A percentile compares a stretch with the other conserved stretches of the same genome.
Conservation (phyloP, 2,797 vertebrate genomes). For the Aphelocoma californica region DNA sequence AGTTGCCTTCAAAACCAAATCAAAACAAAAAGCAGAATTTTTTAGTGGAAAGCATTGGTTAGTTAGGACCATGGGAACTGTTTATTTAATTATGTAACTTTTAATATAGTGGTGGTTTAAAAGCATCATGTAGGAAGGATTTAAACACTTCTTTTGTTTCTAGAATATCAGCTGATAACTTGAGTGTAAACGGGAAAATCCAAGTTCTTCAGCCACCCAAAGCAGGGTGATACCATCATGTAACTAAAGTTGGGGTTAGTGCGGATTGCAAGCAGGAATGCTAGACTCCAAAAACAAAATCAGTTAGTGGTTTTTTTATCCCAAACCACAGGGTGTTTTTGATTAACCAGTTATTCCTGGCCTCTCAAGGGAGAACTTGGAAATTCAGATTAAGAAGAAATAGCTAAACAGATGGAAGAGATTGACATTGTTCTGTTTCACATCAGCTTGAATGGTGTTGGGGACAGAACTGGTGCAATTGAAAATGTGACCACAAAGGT, state of each 20-base stretch:
- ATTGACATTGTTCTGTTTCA: slow-evolving; percentile 17
- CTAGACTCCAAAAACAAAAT: background rate
- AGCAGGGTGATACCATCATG: background rate
- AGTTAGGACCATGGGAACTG: background rate
- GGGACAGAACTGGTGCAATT: background rate
- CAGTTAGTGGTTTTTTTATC: background rate
- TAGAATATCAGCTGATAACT: background rate
- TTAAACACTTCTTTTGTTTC: background rate
- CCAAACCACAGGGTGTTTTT: slow-evolving; percentile 40
- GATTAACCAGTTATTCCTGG: slow-evolving; percentile 52
- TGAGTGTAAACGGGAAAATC: background rate
- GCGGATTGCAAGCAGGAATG: background rate
- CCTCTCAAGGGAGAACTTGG: slow-evolving; percentile 24
- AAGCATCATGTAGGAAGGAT: background rate
- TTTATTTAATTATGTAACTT: slow-evolving; percentile 13
- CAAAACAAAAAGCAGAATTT: background rate
- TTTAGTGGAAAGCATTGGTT: background rate
- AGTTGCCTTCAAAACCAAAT: background rate
- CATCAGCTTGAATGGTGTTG: background rate
- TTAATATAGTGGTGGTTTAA: background rate
- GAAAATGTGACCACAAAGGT: background rate
- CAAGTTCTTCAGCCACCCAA: background rate
- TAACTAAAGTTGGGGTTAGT: background rate
- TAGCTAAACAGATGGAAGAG: slow-evolving; percentile 12
- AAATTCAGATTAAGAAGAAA: slow-evolving; percentile 28